These are phyloP conservation scores for Crematogaster levior DNA, from an alignment of 2,888 invertebrate genomes.

Conservation along the genomic window DNA sequence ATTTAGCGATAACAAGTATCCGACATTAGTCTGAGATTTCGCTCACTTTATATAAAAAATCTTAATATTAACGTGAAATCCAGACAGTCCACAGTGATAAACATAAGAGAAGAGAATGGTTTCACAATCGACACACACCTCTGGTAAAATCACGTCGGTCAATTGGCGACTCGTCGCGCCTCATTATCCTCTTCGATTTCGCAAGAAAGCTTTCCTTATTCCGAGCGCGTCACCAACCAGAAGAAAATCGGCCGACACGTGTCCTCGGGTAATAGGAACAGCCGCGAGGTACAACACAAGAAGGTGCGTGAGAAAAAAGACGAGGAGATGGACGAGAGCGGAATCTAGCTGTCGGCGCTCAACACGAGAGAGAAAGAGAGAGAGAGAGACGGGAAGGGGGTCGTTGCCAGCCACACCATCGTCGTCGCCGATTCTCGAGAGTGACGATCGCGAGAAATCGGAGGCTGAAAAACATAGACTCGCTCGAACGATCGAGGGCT, in stretches of 20 bases:
- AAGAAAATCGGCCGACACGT: constrained; percentile 54
- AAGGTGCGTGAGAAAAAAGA: constrained; percentile 30
- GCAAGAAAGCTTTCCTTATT: constrained; percentile 55
- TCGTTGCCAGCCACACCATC: neutral
- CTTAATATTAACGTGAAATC: neutral
- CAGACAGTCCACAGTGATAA: neutral
- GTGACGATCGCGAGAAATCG: constrained; percentile 34
- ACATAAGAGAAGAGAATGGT: neutral
- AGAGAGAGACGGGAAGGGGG: constrained; percentile 1
- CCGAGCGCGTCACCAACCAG: constrained; percentile 35
- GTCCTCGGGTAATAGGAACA: constrained; percentile 41
- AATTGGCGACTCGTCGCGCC: constrained; percentile 55
- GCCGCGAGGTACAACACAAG: constrained; percentile 24
- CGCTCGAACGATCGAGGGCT: constrained; percentile 34
- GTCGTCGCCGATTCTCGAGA: neutral
- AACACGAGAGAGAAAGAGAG: neutral
- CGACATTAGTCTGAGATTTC: neutral
- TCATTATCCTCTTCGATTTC: constrained; percentile 66
- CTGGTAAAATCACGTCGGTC: constrained; percentile 29
- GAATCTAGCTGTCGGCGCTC: constrained; percentile 48
- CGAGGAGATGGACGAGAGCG: constrained; percentile 38
- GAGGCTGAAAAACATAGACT: constrained; percentile 59
- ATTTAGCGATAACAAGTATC: neutral
- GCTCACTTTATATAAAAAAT: neutral
- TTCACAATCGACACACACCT: constrained; percentile 17